Base-by-base conservation (phyloP, 2,113 vertebrate species). In the Tichodroma muraria region DNA sequence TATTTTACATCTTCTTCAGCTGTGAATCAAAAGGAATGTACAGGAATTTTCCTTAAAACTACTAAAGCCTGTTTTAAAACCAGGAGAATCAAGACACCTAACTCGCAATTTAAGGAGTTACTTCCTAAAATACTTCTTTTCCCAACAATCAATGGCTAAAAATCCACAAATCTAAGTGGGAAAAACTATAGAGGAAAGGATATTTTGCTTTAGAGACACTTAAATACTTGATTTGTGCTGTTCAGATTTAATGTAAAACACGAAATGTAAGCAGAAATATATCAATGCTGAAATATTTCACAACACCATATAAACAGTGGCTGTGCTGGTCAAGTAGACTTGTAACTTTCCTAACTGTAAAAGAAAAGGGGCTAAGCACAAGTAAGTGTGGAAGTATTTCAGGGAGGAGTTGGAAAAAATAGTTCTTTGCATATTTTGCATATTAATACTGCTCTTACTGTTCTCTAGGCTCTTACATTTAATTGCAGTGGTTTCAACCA, bases 401-500 rank as follows among this genome's bases (percentile, higher is more conserved):
- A 83, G 56, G 56, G 85, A 75, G 31, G 64, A 94, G 52, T 21
- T 80, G 38, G 38, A 64, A 85, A 70, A 89, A 73, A 15, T 61
- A 17, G 27, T 54, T 92, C 82, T 89, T 54, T 45, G 38, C 5
- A 3, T 50, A 68, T 91, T 97, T 95, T 80, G 68, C 91, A 88
- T 95, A 90, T 95, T 95, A 95, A 93, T 88, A 19, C 53, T 40
- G n/a, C 33, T 95, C 79, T 94, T 59, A 78, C 60, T 71, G 54
- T 88, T 94, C 95, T 79, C 78, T 45, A 65, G 82, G 76, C 76
- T 89, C 90, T 90, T 63, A 80, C 20, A 42, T 72, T 90, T 95
- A 95, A 96, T 92, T 94, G 92, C 83, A 57, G 56, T 44, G 77
- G 84, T 89, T 95, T 94, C 95, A 95, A 79, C 91, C 89, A 93